Evolutionary conservation across 2,113 vertebrate species (phyloP).

Genomic region (Anhinga rufa): DNA sequence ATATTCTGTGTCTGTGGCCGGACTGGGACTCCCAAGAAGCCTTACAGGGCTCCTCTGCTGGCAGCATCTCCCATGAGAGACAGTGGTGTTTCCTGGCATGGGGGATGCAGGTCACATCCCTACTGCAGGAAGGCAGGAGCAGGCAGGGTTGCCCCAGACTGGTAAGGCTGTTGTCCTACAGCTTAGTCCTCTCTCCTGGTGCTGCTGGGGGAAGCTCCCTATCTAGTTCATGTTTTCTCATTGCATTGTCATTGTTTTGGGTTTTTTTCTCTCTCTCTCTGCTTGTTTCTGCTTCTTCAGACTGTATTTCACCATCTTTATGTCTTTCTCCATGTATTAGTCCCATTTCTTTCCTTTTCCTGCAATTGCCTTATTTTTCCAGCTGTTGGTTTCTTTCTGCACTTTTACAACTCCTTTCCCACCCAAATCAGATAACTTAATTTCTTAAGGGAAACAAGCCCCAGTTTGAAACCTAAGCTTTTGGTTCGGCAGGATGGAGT

Average conservation of each 20-base stretch:
- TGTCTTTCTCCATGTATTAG: not conserved
- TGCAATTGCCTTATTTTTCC: not conserved
- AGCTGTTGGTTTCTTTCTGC: not conserved
- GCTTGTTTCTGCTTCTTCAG: not conserved
- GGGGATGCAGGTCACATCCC: not conserved
- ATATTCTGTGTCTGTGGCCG: fast-evolving
- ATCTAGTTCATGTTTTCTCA: not conserved
- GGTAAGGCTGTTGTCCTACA: not conserved
- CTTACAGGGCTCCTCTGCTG: not conserved
- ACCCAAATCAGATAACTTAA: not conserved
- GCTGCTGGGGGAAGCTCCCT: not conserved
- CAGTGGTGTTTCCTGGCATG: not conserved
- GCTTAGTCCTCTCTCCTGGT: not conserved
- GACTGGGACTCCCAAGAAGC: not conserved
- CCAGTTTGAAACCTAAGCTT: not conserved
- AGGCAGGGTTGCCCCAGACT: not conserved
- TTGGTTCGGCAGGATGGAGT: not conserved
- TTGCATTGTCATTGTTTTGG: not conserved
- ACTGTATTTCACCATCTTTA: not conserved
- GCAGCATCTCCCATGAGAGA: not conserved
- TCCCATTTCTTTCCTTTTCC: not conserved
- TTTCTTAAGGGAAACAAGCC: not conserved
- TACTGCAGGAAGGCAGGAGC: not conserved
- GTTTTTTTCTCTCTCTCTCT: not conserved
- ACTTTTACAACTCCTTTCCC: not conserved